Evolutionary conservation across 2,113 vertebrate species (phyloP).

Genomic region (Seriola quinqueradiata): DNA sequence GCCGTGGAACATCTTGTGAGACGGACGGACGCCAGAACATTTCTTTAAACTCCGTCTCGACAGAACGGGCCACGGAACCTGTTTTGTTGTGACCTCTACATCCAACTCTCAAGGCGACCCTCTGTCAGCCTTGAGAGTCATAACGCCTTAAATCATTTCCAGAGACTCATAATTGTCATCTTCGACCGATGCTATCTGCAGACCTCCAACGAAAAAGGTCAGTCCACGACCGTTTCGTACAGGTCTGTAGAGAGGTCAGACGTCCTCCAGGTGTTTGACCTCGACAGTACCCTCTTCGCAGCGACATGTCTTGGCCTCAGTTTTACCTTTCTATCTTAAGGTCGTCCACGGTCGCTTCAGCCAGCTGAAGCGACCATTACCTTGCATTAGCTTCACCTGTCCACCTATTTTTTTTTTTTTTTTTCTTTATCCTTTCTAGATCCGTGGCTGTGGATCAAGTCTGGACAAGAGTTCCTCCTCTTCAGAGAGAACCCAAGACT

Average conservation of each 20-base stretch:
- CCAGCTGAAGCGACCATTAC: neutral
- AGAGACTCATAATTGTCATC: constrained; percentile 1
- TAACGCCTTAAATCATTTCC: neutral
- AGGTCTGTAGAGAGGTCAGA: constrained; percentile 4
- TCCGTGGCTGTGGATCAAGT: neutral
- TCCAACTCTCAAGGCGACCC: neutral
- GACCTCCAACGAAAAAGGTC: constrained; percentile 38
- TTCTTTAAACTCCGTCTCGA: too few species aligned
- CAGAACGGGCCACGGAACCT: neutral
- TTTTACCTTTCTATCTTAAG: constrained; percentile 22
- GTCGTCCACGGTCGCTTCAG: neutral
- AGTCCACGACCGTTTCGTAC: neutral
- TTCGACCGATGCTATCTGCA: constrained; percentile 5
- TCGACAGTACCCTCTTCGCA: neutral
- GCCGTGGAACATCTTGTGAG: neutral
- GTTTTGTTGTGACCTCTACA: neutral
- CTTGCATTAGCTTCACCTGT: neutral
- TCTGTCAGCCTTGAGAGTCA: neutral
- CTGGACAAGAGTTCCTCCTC: neutral
- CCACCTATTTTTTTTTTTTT: neutral
- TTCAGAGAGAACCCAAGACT: neutral
- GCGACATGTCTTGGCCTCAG: neutral
- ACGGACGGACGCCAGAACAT: neutral
- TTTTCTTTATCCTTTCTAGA: neutral
- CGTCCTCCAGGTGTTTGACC: constrained; percentile 35